Evolutionary conservation across 2,888 invertebrate genomes (phyloP), one percentile per base, ranked within the genome.

Genomic region (Biston stratarius): DNA sequence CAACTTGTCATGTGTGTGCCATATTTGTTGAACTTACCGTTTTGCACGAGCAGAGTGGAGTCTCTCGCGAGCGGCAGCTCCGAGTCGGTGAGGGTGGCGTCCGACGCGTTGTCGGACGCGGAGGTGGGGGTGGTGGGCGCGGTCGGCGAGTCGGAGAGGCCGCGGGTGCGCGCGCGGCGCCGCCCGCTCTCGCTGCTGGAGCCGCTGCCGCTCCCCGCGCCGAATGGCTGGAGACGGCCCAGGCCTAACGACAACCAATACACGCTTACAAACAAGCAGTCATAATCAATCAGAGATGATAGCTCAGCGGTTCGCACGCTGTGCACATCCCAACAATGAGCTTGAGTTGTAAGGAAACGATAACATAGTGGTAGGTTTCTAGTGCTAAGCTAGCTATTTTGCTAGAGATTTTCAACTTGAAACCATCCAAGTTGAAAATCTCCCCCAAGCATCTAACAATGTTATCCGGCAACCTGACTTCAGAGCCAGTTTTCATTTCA

Each of bases 151-250:
- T 97, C 96, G 87, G 97, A 96, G 79, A 97, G 94, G 81, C 96
- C 95, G 87, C 92, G 92, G 79, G 88, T 87, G 85, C 94, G 95
- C 77, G 88, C 89, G 88, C 89, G 94, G 86, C 91, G 90, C 86
- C 94, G 92, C 85, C 91, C 95, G 93, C 93, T 95, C 90, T 95
- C 96, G 94, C 88, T 95, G 88, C 88, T 95, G 84, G 83, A 95
- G 87, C 96, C 96, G 91, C 96, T 86, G 94, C 96, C 96, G 91
- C 96, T 86, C 94, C 96, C 96, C 89, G 96, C 95, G 94, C 96
- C 96, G 95, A 96, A 96, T 89, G 97, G 96, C 95, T 97, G 97
- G 90, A 97, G 96, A 88, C 97, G 97, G 90, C 95, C 95, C 95
- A 94, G 91, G 87, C 96, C 97, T 97, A 93, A 94, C 58, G 45